Percentiles rank a stretch among this genome's conserved stretches.
Conservation (phyloP, 1,140 invertebrate species). For the Anastatus disparis region DNA sequence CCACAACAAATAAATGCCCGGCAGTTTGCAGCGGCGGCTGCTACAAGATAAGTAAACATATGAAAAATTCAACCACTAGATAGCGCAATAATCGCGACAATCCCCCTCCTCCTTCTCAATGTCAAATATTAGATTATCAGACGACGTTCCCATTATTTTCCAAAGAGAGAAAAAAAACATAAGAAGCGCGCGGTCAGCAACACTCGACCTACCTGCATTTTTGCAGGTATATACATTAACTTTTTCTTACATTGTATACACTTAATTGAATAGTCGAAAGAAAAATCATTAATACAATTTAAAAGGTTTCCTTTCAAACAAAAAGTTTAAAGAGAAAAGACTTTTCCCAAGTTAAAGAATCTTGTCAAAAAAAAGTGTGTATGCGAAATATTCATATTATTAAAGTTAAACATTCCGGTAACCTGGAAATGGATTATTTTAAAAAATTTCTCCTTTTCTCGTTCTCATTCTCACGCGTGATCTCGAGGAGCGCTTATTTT, state of each 20-base stretch:
- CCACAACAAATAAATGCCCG: too few species aligned
- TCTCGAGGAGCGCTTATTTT: too few species aligned
- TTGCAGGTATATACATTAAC: not conserved
- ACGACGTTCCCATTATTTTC: not conserved
- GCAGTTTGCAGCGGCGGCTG: too few species aligned
- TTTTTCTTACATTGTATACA: not conserved
- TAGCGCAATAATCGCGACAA: not conserved
- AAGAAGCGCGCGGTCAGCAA: not conserved
- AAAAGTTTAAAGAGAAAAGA: too few species aligned
- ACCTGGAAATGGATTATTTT: slow-evolving; percentile 8
- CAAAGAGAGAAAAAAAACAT: too few species aligned
- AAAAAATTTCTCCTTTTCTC: not conserved
- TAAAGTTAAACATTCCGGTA: too few species aligned
- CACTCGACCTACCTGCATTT: not conserved
- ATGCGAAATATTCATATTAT: not conserved
- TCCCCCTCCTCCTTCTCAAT: too few species aligned
- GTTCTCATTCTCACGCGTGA: slow-evolving; percentile 26
- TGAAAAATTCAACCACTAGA: not conserved
- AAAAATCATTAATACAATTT: too few species aligned
- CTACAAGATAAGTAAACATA: not conserved
- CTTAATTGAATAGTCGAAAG: not conserved
- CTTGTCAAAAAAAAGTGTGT: not conserved
- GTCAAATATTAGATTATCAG: slow-evolving; percentile 6
- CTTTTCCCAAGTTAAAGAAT: not conserved
- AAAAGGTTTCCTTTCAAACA: too few species aligned